phyloP scores from a whole-genome alignment of 2,888 invertebrate genomes.

The Phyllotreta cruciferae region DNA sequence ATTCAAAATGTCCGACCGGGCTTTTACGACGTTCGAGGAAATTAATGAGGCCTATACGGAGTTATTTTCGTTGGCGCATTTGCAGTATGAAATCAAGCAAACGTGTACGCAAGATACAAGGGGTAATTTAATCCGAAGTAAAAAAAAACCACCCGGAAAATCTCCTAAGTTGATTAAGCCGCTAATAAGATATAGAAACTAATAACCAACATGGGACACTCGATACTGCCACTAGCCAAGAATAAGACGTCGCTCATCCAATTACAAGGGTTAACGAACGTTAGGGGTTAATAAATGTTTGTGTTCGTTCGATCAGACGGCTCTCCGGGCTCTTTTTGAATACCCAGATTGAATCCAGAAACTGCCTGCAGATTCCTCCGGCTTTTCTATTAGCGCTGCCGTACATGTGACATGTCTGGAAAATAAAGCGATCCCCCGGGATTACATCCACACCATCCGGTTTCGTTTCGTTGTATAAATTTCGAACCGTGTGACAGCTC shows the following conservation, averaged over 20 bases:
- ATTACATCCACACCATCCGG: no score
- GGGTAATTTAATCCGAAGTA: conserved; percentile 1
- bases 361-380: no score
- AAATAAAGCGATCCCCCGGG: no score
- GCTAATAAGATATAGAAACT: conserved; percentile 23
- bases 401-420: no score
- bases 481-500: no score
- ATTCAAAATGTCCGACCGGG: conserved; percentile 27
- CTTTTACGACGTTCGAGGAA: conserved; percentile 20
- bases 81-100: conserved; percentile 11
- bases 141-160: conserved; percentile 13
- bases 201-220: conserved; percentile 55
- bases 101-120: not conserved
- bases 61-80: conserved; percentile 18
- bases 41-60: conserved; percentile 26
- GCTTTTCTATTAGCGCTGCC: no score
- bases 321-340: no score
- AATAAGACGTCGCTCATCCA: conserved; percentile 57
- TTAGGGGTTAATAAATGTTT: not conserved
- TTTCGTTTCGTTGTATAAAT: no score
- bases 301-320: no score
- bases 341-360: no score
- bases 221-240: conserved; percentile 56
- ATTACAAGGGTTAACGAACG: conserved; percentile 45
- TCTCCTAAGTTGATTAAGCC: conserved; percentile 25